Evolutionary conservation across 1,140 invertebrate genomes (phyloP), one percentile per base, ranked within the genome.

Genomic region (Zaprionus taronus): DNA sequence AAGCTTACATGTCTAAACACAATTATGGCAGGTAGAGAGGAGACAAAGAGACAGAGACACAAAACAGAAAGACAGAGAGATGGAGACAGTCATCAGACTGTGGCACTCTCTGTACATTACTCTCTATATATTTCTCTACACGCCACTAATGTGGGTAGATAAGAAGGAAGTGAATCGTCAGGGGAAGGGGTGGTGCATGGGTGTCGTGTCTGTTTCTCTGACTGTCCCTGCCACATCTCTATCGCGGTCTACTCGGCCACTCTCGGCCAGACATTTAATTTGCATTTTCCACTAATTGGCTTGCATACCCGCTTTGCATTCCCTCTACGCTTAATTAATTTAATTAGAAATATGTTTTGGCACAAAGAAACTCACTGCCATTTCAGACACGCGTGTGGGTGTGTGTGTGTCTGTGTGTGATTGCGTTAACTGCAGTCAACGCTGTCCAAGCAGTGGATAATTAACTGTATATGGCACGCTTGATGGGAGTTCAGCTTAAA

Each of bases 221-320:
- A 22, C 44, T 61, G 66, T 69, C 66, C 66, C 60, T 49, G 41
- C 26, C 26, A 7, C 20, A 15, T 49, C 44, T 49, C 20, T 28
- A 41, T 51, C 49, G 26, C 26, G 38, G 17, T 58, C 71, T 49
- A 17, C 36, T 51, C 58, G 49, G 58, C 34, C 72, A 78, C 76
- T 68, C 76, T 77, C 76, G 47, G 61, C 72, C 72, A 84, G 81
- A 90, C 79, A 89, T 89, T 89, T 89, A 84, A 90, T 90, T 89
- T 90, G 81, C 85, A 90, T 90, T 90, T 89, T 90, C 75, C 81
- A 77, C 85, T 89, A 85, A 89, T 89, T 89, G 81, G 85, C 85
- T 80, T 74, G 79, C 82, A 82, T 90, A 82, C 64, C 31, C 31
- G 76, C 66, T 78, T 26, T 26, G 80, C 68, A 79, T 77, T 90